Conservation (phyloP, 2,888 invertebrate species). For the Stenodera caucasica region DNA sequence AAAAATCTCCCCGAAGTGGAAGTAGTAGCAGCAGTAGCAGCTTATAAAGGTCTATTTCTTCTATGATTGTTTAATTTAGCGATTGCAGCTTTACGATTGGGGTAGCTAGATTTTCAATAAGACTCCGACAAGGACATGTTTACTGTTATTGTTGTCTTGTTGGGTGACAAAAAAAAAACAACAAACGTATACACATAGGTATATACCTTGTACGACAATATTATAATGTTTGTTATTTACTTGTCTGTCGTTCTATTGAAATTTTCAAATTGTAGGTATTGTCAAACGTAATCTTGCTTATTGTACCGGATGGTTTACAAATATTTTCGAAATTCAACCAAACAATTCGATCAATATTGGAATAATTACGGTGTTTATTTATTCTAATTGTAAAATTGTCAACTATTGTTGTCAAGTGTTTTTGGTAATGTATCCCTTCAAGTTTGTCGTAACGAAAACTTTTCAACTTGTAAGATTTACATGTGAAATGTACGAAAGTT, state of each 20-base stretch:
- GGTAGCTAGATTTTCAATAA: slow-evolving; percentile 16
- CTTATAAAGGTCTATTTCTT: slow-evolving; percentile 38
- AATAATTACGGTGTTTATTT: not conserved
- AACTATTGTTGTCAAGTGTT: no score
- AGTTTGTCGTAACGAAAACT: slow-evolving; percentile 31
- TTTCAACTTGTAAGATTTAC: slow-evolving; percentile 34
- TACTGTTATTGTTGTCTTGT: not conserved
- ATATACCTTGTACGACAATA: not conserved
- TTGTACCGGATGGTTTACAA: not conserved
- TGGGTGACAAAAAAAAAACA: slow-evolving; percentile 6
- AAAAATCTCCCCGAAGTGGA: not conserved
- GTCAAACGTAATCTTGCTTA: not conserved
- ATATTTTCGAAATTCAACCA: not conserved
- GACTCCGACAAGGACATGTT: not conserved
- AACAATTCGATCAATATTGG: not conserved
- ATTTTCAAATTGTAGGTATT: not conserved
- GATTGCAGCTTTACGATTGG: slow-evolving; percentile 34
- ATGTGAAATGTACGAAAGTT: slow-evolving; percentile 36
- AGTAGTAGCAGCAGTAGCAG: slow-evolving; percentile 19
- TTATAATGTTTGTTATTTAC: slow-evolving; percentile 8
- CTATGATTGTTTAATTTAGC: slow-evolving; percentile 51
- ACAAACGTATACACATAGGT: no score
- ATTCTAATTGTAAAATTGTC: no score
- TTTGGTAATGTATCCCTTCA: no score
- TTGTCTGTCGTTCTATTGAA: slow-evolving; percentile 1